Conservation (phyloP, 2,113 vertebrate species). For the Muntiacus muntjak region DNA sequence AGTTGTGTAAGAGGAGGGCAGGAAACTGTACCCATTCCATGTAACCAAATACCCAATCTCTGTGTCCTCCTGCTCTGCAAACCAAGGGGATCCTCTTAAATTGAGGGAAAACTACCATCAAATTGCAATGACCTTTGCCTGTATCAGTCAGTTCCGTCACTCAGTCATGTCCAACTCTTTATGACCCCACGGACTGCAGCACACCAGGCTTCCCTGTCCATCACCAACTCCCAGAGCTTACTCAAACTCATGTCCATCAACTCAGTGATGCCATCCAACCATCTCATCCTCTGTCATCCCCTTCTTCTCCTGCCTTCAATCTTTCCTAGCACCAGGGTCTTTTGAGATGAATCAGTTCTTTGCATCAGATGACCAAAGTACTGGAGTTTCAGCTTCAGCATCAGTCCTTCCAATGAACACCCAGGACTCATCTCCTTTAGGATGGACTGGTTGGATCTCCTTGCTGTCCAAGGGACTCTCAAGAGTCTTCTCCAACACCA, state of each 20-base stretch:
- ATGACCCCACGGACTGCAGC: background rate
- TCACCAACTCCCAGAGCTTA: background rate
- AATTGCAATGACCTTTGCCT: background rate
- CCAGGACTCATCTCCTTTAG: background rate
- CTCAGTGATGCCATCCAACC: background rate
- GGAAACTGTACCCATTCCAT: background rate
- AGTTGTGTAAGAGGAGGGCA: background rate
- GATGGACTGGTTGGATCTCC: background rate
- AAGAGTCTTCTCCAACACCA: background rate
- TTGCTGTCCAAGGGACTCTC: background rate
- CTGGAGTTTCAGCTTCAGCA: background rate
- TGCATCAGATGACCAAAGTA: rapidly evolving
- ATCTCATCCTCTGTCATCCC: background rate
- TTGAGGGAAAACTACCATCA: background rate
- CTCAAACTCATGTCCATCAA: background rate
- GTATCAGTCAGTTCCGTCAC: background rate
- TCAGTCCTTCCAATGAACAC: background rate
- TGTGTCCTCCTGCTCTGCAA: background rate
- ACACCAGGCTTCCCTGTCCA: background rate
- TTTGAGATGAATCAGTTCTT: background rate
- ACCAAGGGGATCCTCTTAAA: background rate
- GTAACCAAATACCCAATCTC: background rate
- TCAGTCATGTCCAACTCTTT: background rate
- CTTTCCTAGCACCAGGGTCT: background rate
- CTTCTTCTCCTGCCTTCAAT: background rate